Percentiles rank a stretch among this genome's conserved stretches.
Conservation (phyloP, 2,797 vertebrate genomes). For the Alectoris magna region DNA sequence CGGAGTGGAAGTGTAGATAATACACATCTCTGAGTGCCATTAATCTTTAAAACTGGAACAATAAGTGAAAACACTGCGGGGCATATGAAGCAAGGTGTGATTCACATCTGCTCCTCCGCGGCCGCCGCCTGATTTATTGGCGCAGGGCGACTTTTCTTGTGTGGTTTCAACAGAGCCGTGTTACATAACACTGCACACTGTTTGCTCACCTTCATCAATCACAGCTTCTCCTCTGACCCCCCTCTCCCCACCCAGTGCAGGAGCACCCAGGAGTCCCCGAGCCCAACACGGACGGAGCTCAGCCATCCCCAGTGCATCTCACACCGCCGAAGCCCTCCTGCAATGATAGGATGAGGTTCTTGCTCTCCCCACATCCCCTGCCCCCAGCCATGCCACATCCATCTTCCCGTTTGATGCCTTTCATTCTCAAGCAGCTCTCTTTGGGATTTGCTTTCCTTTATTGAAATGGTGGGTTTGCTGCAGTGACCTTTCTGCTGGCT, state of each 20-base stretch:
- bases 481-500: slow-evolving; percentile 20
- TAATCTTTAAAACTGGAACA: slow-evolving; percentile 67
- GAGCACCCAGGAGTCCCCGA: neutral
- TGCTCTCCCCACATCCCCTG: neutral
- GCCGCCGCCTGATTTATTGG: slow-evolving; percentile 61
- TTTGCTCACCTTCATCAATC: slow-evolving; percentile 7
- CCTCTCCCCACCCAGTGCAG: neutral
- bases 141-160: slow-evolving; percentile 40
- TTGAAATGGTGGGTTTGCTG: slow-evolving; percentile 15
- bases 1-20: slow-evolving; percentile 55
- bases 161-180: slow-evolving; percentile 51
- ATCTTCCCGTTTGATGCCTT: neutral
- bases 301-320: neutral
- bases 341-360: fast-evolving
- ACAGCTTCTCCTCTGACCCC: neutral
- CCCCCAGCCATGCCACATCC: fast-evolving
- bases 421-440: slow-evolving; percentile 22
- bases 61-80: slow-evolving; percentile 63
- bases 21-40: slow-evolving; percentile 56
- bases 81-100: slow-evolving; percentile 75
- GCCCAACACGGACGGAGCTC: neutral
- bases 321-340: fast-evolving
- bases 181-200: slow-evolving; percentile 37
- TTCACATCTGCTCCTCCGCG: slow-evolving; percentile 61
- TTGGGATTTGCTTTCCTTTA: neutral